phyloP scores from a whole-genome alignment of 2,888 invertebrate genomes.

The Dorcus parallelipipedus region DNA sequence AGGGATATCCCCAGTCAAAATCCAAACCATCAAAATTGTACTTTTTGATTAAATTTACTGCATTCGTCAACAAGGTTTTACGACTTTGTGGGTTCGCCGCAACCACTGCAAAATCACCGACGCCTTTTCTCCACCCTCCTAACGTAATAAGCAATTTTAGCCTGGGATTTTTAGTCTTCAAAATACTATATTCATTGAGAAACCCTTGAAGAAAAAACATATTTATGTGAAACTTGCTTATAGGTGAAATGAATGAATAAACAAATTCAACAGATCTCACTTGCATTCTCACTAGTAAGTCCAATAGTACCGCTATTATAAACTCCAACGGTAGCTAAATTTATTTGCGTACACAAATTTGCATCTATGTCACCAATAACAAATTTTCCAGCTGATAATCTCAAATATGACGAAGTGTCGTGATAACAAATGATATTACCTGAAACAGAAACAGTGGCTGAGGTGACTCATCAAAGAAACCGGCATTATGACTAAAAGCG shows the following conservation, averaged over 20 bases:
- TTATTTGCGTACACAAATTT: slow-evolving; percentile 67
- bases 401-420: slow-evolving; percentile 73
- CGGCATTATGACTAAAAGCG: too few species aligned
- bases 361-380: slow-evolving; percentile 65
- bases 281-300: slow-evolving; percentile 58
- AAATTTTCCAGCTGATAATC: slow-evolving; percentile 62
- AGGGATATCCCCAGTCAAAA: slow-evolving; percentile 71
- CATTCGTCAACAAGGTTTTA: slow-evolving; percentile 56
- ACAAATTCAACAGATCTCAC: slow-evolving; percentile 41
- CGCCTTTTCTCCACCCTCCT: slow-evolving; percentile 58
- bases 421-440: slow-evolving; percentile 71
- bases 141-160: slow-evolving; percentile 60
- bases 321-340: slow-evolving; percentile 74
- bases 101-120: slow-evolving; percentile 43
- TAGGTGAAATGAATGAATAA: too few species aligned
- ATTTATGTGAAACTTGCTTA: too few species aligned
- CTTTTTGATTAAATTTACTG: slow-evolving; percentile 52
- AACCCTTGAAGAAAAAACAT: neutral
- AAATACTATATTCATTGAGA: neutral
- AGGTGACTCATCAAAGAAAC: too few species aligned
- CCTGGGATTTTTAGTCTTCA: slow-evolving; percentile 44
- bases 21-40: slow-evolving; percentile 70
- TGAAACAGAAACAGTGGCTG: slow-evolving; percentile 34
- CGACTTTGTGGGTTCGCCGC: slow-evolving; percentile 48
- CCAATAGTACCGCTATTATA: slow-evolving; percentile 53